Evolutionary conservation across 2,888 invertebrate genomes (phyloP).

Genomic region (Mamestra brassicae): DNA sequence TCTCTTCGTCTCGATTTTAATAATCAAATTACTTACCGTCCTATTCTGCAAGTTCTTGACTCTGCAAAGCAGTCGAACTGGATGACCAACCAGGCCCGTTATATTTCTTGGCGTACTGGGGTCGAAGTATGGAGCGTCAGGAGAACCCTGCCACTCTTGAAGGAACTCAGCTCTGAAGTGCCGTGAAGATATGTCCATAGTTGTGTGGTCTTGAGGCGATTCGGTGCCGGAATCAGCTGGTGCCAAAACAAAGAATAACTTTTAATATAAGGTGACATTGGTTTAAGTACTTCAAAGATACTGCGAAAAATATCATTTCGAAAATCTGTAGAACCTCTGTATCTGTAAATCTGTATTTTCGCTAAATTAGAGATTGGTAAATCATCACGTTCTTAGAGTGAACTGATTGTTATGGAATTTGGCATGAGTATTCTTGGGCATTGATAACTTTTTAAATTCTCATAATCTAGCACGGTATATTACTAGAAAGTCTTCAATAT

Average conservation of each 20-base stretch:
- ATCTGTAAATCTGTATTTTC: no score
- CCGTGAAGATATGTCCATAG: conserved; percentile 84
- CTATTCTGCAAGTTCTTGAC: conserved; percentile 97
- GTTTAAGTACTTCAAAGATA: background rate
- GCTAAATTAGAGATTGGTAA: no score
- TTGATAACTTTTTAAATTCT: background rate
- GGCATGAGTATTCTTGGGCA: no score
- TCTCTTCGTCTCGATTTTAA: background rate
- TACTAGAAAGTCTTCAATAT: background rate
- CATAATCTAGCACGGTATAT: background rate
- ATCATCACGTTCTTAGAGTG: no score
- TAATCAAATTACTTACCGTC: conserved; percentile 92
- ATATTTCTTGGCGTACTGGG: conserved; percentile 95
- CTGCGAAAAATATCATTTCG: no score
- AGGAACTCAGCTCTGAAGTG: conserved; percentile 86
- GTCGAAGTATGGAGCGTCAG: conserved; percentile 94
- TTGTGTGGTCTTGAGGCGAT: conserved; percentile 90
- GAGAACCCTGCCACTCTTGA: conserved; percentile 84
- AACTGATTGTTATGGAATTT: no score
- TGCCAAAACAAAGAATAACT: conserved; percentile 2
- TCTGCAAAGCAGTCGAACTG: conserved; percentile 95
- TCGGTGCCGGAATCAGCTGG: conserved; percentile 91
- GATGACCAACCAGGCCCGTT: conserved; percentile 96
- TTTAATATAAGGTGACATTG: background rate
- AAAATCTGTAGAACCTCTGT: no score